phyloP scores from a whole-genome alignment of 2,113 vertebrate genomes.

The Anthoscopus minutus region DNA sequence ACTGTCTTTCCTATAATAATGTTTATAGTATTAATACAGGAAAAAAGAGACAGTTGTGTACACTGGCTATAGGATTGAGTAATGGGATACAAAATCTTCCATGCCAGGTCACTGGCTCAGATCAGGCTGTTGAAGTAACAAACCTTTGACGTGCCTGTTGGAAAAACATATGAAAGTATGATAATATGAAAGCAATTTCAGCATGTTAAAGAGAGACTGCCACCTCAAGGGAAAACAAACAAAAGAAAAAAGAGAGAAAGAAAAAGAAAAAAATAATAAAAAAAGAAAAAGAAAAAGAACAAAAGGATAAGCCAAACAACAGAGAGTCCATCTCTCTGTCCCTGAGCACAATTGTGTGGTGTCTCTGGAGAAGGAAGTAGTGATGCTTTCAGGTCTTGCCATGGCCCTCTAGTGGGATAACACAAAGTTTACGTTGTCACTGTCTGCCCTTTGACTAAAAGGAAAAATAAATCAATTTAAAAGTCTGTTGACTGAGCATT shows the following conservation, averaged over 20 bases:
- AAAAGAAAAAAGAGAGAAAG: neutral
- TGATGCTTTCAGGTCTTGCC: neutral
- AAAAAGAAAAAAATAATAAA: neutral
- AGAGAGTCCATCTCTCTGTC: neutral
- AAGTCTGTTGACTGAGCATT: neutral
- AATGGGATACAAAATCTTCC: neutral
- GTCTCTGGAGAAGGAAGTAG: neutral
- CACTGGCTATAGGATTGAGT: neutral
- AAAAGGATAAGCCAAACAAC: neutral
- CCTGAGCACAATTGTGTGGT: neutral
- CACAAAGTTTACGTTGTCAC: neutral
- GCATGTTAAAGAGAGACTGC: neutral
- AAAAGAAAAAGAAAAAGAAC: neutral
- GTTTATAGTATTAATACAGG: constrained; percentile 33
- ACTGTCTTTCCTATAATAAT: constrained; percentile 58
- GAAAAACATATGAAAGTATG: neutral
- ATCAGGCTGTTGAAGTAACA: neutral
- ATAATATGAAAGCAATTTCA: neutral
- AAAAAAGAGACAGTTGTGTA: neutral
- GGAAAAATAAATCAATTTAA: neutral
- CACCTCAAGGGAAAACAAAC: neutral
- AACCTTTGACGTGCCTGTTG: neutral
- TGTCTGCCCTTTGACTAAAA: neutral
- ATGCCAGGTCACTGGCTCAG: neutral
- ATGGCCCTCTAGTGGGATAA: constrained; percentile 39